Percentiles rank a stretch among this genome's conserved stretches.
These are phyloP conservation scores for Crotalus viridis DNA, from an alignment of 2,113 vertebrate species.

Conservation along the genomic window DNA sequence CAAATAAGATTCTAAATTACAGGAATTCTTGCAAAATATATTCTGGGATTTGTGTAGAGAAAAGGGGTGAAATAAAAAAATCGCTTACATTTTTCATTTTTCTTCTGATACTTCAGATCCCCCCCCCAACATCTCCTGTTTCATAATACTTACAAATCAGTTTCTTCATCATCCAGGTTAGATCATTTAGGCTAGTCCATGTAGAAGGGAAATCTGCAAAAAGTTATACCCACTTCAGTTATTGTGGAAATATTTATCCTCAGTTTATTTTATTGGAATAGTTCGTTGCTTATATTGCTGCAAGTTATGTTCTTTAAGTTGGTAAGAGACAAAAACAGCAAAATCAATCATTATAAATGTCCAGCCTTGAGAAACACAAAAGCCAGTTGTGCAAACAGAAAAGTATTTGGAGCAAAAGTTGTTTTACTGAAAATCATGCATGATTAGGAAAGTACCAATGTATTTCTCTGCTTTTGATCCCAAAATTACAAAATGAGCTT, in stretches of 20 bases:
- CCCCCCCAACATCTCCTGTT: not conserved
- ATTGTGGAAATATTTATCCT: conserved; percentile 7
- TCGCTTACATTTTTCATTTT: not conserved
- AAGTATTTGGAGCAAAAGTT: conserved; percentile 21
- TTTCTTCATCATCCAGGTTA: not conserved
- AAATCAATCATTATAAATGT: conserved; percentile 24
- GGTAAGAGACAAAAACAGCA: conserved; percentile 21
- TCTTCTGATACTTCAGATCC: not conserved
- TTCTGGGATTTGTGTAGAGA: not conserved
- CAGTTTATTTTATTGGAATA: conserved; percentile 15
- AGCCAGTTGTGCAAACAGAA: conserved; percentile 32
- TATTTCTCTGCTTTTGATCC: conserved; percentile 22
- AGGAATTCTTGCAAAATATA: not conserved
- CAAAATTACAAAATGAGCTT: conserved; percentile 26
- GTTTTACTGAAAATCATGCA: conserved; percentile 38
- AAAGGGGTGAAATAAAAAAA: not conserved
- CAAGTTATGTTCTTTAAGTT: conserved; percentile 6
- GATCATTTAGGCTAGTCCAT: not conserved
- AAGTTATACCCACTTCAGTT: conserved; percentile 1
- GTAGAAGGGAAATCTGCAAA: not conserved
- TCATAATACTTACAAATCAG: not conserved
- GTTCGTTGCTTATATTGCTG: conserved; percentile 3
- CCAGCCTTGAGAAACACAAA: conserved; percentile 17
- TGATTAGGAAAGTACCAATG: conserved; percentile 28
- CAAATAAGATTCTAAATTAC: not conserved